Evolutionary conservation across 2,888 invertebrate species (phyloP), one percentile per base, ranked within the genome.

Genomic region (Tipula unca): DNA sequence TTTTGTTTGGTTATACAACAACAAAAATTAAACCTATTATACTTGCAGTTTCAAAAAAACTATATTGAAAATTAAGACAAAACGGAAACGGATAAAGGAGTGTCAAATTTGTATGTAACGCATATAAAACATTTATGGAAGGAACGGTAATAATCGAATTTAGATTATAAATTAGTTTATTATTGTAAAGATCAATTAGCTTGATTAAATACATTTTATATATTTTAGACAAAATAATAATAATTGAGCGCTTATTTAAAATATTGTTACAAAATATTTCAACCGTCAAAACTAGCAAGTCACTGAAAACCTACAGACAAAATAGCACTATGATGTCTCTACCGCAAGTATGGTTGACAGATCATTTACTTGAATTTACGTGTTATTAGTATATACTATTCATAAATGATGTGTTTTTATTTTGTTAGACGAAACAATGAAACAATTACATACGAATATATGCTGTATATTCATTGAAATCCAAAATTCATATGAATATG

Each of bases 21-120:
- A 25, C 25, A 69, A 25, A 69, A 39, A 32, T n/a, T n/a, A n/a
- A 48, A 17, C 10, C 69, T 69, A 69, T 69, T 69, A 69, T 69
- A 69, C 69, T 69, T 69, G 69, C 69, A 69, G 25, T 54, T 54
- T 54, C 48, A 54, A 54, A 54, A 32, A 54, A 54, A 17, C 8
- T 17, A 54, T 54, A 54, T 54, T 69, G 14, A 69, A 69, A 69
- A 25, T 69, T 69, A 13, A 69, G 10, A 69, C 69, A 69, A 69
- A 69, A 69, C 69, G 69, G 69, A 69, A 69, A 69, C 69, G 69
- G 69, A 69, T 69, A 69, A 69, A 69, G 69, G 69, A 69, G 69
- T 25, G 69, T 69, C 69, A 69, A 69, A 69, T 69, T 69, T 69
- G 69, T 25, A 69, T 69, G 69, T 25, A 69, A 69, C 69, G 69